Conservation (phyloP, 2,113 vertebrate genomes). For the Ciconia maguari region DNA sequence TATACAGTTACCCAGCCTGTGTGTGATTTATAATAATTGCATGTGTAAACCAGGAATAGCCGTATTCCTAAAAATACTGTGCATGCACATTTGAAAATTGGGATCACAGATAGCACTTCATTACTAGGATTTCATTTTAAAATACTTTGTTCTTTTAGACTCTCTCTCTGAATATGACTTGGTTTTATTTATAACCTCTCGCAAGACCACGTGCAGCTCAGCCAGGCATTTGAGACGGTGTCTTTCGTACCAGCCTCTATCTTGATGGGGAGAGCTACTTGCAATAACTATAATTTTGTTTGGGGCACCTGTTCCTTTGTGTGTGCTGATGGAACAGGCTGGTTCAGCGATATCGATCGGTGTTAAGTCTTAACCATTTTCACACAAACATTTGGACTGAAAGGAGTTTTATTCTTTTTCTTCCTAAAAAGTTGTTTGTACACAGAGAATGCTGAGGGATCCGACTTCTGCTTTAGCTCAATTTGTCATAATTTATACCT, state of each 20-base stretch:
- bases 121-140: not conserved
- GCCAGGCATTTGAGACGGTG: not conserved
- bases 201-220: not conserved
- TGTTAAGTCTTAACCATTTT: not conserved
- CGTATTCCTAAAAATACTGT: not conserved
- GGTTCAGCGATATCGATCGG: not conserved
- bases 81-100: not conserved
- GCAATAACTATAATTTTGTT: not conserved
- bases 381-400: not conserved
- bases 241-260: not conserved
- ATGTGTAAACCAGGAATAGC: not conserved
- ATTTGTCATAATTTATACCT: not conserved
- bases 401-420: not conserved
- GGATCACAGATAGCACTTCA: not conserved
- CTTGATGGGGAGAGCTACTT: not conserved
- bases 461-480: not conserved
- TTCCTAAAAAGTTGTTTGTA: not conserved
- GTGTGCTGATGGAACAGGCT: not conserved
- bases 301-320: not conserved
- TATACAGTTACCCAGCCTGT: not conserved
- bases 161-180: not conserved
- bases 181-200: not conserved
- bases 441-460: not conserved
- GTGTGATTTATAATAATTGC: slow-evolving; percentile 16
- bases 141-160: not conserved